Evolutionary conservation across 2,797 vertebrate species (phyloP).

Genomic region (Acipenser ruthenus): DNA sequence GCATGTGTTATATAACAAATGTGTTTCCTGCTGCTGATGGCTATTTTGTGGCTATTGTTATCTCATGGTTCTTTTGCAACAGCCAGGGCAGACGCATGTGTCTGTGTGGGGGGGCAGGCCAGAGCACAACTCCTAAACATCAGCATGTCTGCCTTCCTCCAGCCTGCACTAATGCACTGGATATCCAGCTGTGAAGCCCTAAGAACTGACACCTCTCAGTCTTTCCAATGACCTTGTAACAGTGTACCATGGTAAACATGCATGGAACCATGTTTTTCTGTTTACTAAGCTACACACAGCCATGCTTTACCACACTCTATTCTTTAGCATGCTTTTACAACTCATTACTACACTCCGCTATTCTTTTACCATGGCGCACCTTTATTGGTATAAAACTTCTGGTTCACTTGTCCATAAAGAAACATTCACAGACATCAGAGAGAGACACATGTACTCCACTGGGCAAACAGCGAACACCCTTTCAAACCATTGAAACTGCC

Average conservation of each 20-base stretch:
- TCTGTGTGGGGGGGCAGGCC: no score
- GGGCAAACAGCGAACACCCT: constrained; percentile 43
- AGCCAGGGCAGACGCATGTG: no score
- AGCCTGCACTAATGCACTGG: no score
- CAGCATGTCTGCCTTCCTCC: no score
- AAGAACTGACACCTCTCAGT: not conserved
- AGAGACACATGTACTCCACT: constrained; percentile 24
- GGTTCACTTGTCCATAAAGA: constrained; percentile 23
- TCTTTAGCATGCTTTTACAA: not conserved
- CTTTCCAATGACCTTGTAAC: constrained; percentile 1
- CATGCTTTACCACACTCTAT: no score
- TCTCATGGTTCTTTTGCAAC: no score
- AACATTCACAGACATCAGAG: constrained; percentile 17
- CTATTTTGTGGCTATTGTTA: no score
- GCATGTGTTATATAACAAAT: no score
- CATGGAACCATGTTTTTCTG: not conserved
- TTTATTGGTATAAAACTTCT: constrained; percentile 42
- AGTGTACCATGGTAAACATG: constrained; percentile 5
- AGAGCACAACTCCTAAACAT: no score
- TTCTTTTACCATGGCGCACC: constrained; percentile 20
- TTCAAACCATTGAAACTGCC: constrained; percentile 33
- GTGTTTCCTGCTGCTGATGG: no score
- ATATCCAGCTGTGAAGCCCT: constrained; percentile 7
- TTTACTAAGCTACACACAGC: constrained; percentile 1
- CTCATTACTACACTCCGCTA: constrained; percentile 3